Evolutionary conservation across 2,113 vertebrate species (phyloP).

Genomic region (Hippocampus mohnikei): DNA sequence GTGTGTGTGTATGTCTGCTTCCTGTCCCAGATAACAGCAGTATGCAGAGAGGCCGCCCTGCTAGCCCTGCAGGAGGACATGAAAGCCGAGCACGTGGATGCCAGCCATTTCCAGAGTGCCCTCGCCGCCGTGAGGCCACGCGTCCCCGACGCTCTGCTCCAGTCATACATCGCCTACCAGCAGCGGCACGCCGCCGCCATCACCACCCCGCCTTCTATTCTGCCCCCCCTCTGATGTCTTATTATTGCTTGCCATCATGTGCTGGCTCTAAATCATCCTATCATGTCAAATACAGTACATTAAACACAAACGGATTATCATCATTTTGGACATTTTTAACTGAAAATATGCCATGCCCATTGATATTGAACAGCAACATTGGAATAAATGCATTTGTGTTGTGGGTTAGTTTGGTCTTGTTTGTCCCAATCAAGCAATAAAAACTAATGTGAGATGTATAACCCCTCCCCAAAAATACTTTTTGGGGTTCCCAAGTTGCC

Average conservation of each 20-base stretch:
- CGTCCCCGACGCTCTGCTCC: slow-evolving; percentile 83
- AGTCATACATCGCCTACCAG: slow-evolving; percentile 84
- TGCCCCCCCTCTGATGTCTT: slow-evolving; percentile 50
- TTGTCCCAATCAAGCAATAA: too few species aligned
- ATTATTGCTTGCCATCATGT: background rate
- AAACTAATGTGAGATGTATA: too few species aligned
- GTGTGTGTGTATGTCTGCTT: slow-evolving; percentile 40
- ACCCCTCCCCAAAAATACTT: too few species aligned
- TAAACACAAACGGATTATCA: background rate
- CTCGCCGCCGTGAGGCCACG: slow-evolving; percentile 81
- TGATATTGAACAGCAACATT: background rate
- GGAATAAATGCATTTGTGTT: background rate
- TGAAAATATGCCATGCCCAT: background rate
- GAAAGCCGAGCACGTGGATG: slow-evolving; percentile 67
- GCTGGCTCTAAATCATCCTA: background rate
- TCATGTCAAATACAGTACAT: background rate
- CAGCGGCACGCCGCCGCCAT: slow-evolving; percentile 62
- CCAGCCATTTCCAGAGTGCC: slow-evolving; percentile 79
- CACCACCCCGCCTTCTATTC: slow-evolving; percentile 63
- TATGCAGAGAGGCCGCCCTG: slow-evolving; percentile 92
- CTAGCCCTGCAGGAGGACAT: slow-evolving; percentile 92
- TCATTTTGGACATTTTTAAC: background rate
- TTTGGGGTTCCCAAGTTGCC: too few species aligned
- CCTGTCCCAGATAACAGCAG: slow-evolving; percentile 82
- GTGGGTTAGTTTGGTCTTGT: background rate